These are phyloP conservation scores for Scaptomyza graminum DNA, from an alignment of 1,140 invertebrate genomes.

Conservation along the genomic window DNA sequence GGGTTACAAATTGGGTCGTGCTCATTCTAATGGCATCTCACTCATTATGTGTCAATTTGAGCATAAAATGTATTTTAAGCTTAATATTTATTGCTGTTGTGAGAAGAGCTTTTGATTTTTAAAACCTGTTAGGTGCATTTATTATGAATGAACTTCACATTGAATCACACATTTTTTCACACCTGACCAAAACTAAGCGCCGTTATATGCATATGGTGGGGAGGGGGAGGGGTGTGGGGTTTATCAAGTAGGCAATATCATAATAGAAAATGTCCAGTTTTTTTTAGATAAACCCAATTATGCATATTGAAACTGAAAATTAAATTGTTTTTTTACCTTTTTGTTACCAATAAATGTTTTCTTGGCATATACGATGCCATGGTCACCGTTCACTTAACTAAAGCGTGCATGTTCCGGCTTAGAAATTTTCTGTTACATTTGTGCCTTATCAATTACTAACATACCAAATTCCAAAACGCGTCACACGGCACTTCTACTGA, in stretches of 20 bases:
- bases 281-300: no score
- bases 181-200: constrained; percentile 29
- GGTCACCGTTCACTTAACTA: no score
- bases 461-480: constrained; percentile 19
- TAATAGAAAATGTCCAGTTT: no score
- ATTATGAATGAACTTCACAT: constrained; percentile 31
- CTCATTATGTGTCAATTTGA: constrained; percentile 58
- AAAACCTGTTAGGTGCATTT: constrained; percentile 10
- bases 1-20: constrained; percentile 7
- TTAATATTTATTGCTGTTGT: constrained; percentile 17
- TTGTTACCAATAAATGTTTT: no score
- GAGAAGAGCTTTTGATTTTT: not conserved
- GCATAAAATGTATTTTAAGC: constrained; percentile 43
- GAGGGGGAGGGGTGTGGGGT: no score
- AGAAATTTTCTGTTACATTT: constrained; percentile 23
- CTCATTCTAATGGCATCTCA: constrained; percentile 8
- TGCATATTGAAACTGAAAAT: no score
- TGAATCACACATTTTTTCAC: constrained; percentile 18
- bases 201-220: constrained; percentile 46
- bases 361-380: no score
- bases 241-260: no score
- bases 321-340: no score
- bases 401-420: constrained; percentile 24
- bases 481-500: no score
- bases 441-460: constrained; percentile 16